Evolutionary conservation across 2,797 vertebrate species (phyloP).

Genomic region (Cichlasoma orientale): DNA sequence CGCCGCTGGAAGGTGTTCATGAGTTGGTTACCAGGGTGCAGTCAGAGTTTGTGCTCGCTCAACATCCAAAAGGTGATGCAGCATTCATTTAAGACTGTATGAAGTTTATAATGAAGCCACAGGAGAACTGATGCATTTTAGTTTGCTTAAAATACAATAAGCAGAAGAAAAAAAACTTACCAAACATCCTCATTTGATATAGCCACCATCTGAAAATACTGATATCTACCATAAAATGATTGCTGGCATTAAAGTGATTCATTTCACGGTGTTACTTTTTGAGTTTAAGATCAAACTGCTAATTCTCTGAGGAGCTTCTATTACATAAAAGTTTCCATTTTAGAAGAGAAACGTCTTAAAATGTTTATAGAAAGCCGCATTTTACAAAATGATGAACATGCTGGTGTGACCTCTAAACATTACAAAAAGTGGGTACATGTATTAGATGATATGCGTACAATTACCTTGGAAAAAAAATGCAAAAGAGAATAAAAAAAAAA

Average conservation of each 20-base stretch:
- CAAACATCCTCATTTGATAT: constrained; percentile 3
- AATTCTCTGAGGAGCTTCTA: not conserved
- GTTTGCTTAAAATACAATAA: constrained; percentile 13
- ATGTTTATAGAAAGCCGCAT: constrained; percentile 32
- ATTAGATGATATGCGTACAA: constrained; percentile 28
- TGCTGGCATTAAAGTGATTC: constrained; percentile 32
- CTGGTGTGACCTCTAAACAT: constrained; percentile 46
- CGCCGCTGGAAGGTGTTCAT: not conserved
- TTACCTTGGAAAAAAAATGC: constrained; percentile 21
- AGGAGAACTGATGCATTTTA: constrained; percentile 13
- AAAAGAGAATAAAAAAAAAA: constrained; percentile 23
- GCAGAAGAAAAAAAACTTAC: constrained; percentile 10
- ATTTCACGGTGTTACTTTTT: constrained; percentile 8
- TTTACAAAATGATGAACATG: constrained; percentile 33
- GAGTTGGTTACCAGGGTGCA: not conserved
- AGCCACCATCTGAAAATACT: constrained; percentile 41
- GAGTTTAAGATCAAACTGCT: constrained; percentile 1
- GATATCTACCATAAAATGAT: constrained; percentile 17
- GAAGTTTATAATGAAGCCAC: constrained; percentile 40
- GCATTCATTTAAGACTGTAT: not conserved
- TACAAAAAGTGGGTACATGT: constrained; percentile 25
- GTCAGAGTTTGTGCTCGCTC: constrained; percentile 23
- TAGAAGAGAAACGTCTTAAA: constrained; percentile 24
- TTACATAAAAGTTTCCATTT: constrained; percentile 29
- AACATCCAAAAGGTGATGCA: constrained; percentile 32